Evolutionary conservation across 2,113 vertebrate species (phyloP).

Genomic region (Tragulus kanchil): DNA sequence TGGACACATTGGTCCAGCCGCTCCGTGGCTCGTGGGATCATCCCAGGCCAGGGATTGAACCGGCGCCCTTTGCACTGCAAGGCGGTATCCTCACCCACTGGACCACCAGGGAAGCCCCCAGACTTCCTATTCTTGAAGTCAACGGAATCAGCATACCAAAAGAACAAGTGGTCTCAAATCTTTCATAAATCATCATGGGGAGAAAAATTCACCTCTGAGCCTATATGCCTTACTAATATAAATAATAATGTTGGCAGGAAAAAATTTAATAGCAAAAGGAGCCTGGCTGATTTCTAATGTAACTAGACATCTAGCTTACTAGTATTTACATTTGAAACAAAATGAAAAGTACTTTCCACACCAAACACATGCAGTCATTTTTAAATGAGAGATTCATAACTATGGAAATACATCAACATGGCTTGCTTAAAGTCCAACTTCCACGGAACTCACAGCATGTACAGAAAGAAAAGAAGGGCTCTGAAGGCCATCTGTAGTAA

Average conservation of each 20-base stretch:
- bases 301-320: background rate
- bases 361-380: background rate
- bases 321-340: background rate
- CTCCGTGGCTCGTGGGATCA: no score
- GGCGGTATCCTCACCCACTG: no score
- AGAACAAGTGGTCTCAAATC: background rate
- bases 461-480: background rate
- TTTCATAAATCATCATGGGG: background rate
- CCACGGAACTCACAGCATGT: background rate
- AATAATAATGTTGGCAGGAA: background rate
- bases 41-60: no score
- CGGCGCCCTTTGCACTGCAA: no score
- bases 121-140: background rate
- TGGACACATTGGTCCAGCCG: no score
- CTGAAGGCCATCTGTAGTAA: background rate
- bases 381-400: background rate
- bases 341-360: background rate
- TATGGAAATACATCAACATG: background rate
- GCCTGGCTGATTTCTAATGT: background rate
- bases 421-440: fast-evolving
- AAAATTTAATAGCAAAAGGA: background rate
- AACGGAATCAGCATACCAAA: background rate
- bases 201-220: background rate
- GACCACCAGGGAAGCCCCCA: background rate
- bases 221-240: background rate